phyloP scores from a whole-genome alignment of 2,888 invertebrate genomes.

The Sericinus montela region DNA sequence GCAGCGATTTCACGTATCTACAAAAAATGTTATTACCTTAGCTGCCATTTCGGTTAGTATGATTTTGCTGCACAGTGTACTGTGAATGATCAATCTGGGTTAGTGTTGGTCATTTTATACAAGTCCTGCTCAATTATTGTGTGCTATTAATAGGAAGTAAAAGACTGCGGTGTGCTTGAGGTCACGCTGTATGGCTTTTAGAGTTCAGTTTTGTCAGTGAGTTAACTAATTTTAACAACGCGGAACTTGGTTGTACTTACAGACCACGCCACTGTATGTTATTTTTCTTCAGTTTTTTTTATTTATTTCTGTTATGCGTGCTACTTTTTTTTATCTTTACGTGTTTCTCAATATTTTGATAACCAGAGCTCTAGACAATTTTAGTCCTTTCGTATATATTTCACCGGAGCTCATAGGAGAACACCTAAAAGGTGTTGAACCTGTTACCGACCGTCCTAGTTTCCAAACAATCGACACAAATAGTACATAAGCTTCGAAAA shows the following conservation, averaged over 20 bases:
- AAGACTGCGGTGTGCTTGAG: slow-evolving; percentile 57
- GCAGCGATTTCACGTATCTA: no score
- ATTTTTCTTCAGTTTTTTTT: slow-evolving; percentile 13
- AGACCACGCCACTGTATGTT: slow-evolving; percentile 31
- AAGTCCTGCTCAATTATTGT: slow-evolving; percentile 52
- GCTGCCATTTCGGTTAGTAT: slow-evolving; percentile 71
- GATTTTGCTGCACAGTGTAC: slow-evolving; percentile 62
- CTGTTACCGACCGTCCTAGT: no score
- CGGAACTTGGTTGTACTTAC: slow-evolving; percentile 46
- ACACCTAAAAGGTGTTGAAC: no score
- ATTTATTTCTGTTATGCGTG: no score
- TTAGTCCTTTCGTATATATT: no score
- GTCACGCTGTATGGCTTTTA: slow-evolving; percentile 58
- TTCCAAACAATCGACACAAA: no score
- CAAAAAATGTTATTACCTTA: slow-evolving; percentile 52
- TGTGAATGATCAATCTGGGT: slow-evolving; percentile 64
- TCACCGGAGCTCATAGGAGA: no score
- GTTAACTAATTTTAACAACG: slow-evolving; percentile 34
- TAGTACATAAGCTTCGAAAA: no score
- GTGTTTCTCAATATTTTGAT: no score
- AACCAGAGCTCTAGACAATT: no score
- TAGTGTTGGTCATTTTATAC: slow-evolving; percentile 53
- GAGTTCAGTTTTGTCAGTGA: slow-evolving; percentile 56
- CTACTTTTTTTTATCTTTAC: no score
- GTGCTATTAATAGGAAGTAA: slow-evolving; percentile 69